Conservation (phyloP, 92 coral and sea anemone species). For the Zoanthus sociatus region DNA sequence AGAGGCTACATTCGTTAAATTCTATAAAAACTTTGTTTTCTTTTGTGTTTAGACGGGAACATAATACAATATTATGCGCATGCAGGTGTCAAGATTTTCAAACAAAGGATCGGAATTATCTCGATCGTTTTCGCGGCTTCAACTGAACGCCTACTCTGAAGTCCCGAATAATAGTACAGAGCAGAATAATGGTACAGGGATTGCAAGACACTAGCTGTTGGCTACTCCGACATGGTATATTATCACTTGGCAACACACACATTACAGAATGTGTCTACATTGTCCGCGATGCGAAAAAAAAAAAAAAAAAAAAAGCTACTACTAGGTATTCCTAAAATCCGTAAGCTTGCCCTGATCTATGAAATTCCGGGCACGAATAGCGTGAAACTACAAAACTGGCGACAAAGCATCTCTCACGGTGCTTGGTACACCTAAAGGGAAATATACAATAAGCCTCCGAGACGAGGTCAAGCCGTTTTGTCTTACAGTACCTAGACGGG, state of each 20-base stretch:
- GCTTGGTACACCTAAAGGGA: constrained; percentile 55
- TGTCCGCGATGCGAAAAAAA: constrained; percentile 46
- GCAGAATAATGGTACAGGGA: too few relatives aligned
- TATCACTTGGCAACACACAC: neutral
- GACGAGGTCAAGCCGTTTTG: constrained; percentile 57
- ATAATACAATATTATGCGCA: too few relatives aligned
- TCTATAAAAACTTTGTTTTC: too few relatives aligned
- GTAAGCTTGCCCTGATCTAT: constrained; percentile 37
- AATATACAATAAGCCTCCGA: constrained; percentile 53
- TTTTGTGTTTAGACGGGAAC: too few relatives aligned
- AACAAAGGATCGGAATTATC: too few relatives aligned
- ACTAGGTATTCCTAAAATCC: constrained; percentile 61
- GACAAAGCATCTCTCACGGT: constrained; percentile 52
- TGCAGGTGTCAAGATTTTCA: too few relatives aligned
- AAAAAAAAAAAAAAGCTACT: constrained; percentile 3
- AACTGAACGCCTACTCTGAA: too few relatives aligned
- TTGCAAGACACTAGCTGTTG: too few relatives aligned
- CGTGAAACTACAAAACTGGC: constrained; percentile 15
- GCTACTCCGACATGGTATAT: too few relatives aligned
- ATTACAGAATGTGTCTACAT: constrained; percentile 57
- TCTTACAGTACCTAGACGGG: constrained; percentile 57
- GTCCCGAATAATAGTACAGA: too few relatives aligned
- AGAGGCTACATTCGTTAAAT: too few relatives aligned
- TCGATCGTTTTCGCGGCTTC: too few relatives aligned
- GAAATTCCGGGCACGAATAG: constrained; percentile 50